Evolutionary conservation across 2,113 vertebrate species (phyloP).

Genomic region (Tupaia chinensis): DNA sequence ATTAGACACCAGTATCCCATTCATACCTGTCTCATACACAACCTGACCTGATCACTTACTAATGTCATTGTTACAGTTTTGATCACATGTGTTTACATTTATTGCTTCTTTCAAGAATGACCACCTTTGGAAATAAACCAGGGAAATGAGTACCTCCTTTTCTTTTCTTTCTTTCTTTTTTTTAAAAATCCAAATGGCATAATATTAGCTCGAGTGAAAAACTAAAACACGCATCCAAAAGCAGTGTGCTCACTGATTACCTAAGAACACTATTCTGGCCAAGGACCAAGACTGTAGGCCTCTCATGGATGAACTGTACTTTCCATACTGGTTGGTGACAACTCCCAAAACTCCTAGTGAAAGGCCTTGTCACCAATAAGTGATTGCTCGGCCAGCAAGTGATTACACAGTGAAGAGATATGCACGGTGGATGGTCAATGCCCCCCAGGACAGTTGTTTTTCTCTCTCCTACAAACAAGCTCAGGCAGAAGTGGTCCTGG

Average conservation of each 20-base stretch:
- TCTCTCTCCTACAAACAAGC: constrained; percentile 77
- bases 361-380: constrained; percentile 26
- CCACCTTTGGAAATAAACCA: constrained; percentile 82
- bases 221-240: constrained; percentile 73
- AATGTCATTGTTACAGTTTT: constrained; percentile 57
- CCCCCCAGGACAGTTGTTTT: constrained; percentile 71
- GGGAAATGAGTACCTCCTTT: constrained; percentile 76
- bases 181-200: neutral
- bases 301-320: constrained; percentile 61
- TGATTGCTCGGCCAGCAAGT: constrained; percentile 60
- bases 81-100: constrained; percentile 67
- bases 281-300: constrained; percentile 52
- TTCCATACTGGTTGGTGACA: constrained; percentile 68
- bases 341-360: constrained; percentile 78
- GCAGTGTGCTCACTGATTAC: constrained; percentile 46
- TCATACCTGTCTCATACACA: constrained; percentile 32
- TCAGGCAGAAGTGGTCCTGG: constrained; percentile 62
- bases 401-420: constrained; percentile 64
- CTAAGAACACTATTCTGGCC: constrained; percentile 50
- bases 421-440: constrained; percentile 65
- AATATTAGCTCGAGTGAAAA: neutral
- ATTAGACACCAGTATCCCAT: constrained; percentile 65
- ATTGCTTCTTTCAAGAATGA: constrained; percentile 79
- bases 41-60: neutral
- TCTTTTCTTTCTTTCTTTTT: neutral